Evolutionary conservation across 1,140 invertebrate species (phyloP), one percentile per base, ranked within the genome.

Genomic region (Thaumatotibia leucotreta): DNA sequence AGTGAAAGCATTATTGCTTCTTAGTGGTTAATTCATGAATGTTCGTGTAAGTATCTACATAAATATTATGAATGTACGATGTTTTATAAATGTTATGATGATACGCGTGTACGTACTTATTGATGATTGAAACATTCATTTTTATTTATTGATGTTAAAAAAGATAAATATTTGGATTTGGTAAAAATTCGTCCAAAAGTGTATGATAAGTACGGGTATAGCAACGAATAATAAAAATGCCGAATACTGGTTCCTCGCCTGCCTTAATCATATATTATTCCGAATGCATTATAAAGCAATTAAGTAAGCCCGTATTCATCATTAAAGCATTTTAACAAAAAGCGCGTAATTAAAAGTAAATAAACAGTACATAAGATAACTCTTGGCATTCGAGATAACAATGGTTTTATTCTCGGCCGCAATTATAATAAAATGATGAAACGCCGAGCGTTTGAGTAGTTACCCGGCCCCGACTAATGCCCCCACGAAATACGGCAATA

Each of bases 261-360:
- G n/a, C 35, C 35, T 4, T 39, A n/a, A n/a, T n/a, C n/a, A 10
- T 75, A 73, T 68, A 67, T 78, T 71, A 71, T 67, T 62, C 64
- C 69, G 69, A 61, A 74, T 68, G 69, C 61, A 67, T 65, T 73
- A 77, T 75, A 75, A 81, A 78, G 72, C 74, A 74, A 80, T 80
- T 74, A 70, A 75, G 35, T 74, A 70, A 75, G 35, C 58, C 65
- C 74, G 67, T 75, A 67, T 73, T 62, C 63, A 72, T 75, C 73
- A 76, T 84, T 75, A 80, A 76, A 68, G 67, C 71, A 81, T 85
- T 80, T 76, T 74, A 81, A 80, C 77, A 75, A 82, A 45, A 84
- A 77, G 76, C 69, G 69, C 72, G 61, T 68, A 72, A 79, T 82
- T 80, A 83, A 78, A 83, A 77, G 49, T 74, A 69, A 73, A 75